Evolutionary conservation across 2,113 vertebrate genomes (phyloP), one percentile per base, ranked within the genome.

Genomic region (Tachysurus fulvidraco): DNA sequence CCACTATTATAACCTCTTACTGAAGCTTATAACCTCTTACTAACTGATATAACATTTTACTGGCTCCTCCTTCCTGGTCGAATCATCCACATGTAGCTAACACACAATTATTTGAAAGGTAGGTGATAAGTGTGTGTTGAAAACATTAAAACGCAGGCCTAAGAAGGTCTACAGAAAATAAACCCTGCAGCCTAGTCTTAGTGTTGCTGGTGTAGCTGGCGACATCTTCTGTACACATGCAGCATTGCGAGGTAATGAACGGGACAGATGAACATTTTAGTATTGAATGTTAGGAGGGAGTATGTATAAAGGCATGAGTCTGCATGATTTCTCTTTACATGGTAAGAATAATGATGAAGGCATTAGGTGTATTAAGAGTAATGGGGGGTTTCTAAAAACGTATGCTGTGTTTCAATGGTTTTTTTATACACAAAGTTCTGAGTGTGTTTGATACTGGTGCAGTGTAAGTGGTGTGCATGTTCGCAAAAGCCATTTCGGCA

Each of bases 301-400:
- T 64, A 83, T 90, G 87, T 85, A 85, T 23, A 89, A 90, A 91
- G 78, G 84, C 78, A 84, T 86, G 86, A 64, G 65, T 83, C 11
- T 85, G 50, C 59, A 84, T 83, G 84, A 64, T 78, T 87, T 73
- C 50, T 65, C 0, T 11, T 57, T 28, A 71, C 65, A 88, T 23
- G n/a, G 41, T 54, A 65, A 28, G 52, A 28, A 59, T 81, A n/a
- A 76, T 23, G 55, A 76, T 23, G 55, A 81, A 81, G 78, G 55
- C 36, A 21, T 52, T 54, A 2, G 52, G 10, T 55, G 46, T 81
- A 55, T 83, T 69, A 44, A 54, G 67, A 76, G 23, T 50, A 44
- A 6, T 50, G 78, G 5, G 21, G 30, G 30, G 12, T 4, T 36
- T 3, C 23, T 60, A 25, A 36, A 81, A 83, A 62, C 59, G 60